Conservation (phyloP, 2,113 vertebrate genomes). For the Acinonyx jubatus region DNA sequence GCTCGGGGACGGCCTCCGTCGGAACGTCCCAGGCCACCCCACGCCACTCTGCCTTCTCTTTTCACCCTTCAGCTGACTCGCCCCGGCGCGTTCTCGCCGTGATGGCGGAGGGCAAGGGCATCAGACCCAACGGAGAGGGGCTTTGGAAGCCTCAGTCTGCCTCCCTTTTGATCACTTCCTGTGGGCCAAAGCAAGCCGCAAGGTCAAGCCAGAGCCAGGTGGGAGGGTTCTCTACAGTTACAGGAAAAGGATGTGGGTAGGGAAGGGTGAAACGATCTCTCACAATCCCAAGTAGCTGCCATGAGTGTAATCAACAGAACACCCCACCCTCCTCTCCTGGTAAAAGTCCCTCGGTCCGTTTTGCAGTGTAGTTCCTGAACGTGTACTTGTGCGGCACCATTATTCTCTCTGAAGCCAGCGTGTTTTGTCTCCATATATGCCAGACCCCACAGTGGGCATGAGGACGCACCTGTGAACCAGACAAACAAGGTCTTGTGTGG, state of each 20-base stretch:
- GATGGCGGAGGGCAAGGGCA: no score
- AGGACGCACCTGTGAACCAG: not conserved
- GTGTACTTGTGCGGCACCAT: not conserved
- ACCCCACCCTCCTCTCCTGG: not conserved
- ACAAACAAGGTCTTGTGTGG: not conserved
- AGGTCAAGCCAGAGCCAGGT: not conserved
- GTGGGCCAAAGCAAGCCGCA: not conserved
- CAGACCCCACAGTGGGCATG: not conserved
- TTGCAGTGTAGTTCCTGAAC: not conserved
- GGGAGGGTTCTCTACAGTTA: not conserved
- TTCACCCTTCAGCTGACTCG: no score
- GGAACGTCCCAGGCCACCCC: no score
- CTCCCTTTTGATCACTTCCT: not conserved
- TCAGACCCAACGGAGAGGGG: not conserved
- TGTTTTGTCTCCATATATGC: not conserved
- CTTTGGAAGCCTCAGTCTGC: not conserved
- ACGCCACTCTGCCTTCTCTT: not conserved
- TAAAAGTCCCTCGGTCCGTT: not conserved
- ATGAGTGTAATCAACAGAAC: not conserved
- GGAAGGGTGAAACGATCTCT: not conserved
- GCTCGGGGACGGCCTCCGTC: fast-evolving
- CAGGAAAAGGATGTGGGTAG: no score
- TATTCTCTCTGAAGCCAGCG: not conserved
- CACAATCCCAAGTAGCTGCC: not conserved
- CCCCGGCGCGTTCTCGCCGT: not conserved